phyloP scores from a whole-genome alignment of 2,888 invertebrate genomes.

The Mystacides longicornis region DNA sequence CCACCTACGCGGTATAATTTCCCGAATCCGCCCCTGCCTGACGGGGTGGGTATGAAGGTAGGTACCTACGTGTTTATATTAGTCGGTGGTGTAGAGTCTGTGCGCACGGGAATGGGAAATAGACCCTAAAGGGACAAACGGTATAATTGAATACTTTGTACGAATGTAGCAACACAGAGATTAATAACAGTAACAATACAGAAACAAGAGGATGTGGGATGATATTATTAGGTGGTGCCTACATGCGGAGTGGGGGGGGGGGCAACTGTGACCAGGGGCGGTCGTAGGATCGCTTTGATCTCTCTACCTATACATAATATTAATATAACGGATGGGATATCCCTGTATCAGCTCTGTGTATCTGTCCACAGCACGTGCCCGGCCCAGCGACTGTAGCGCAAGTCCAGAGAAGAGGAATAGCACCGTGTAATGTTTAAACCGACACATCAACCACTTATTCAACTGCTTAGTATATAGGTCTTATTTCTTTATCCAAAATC shows the following conservation, averaged over 20 bases:
- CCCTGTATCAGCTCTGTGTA: background rate
- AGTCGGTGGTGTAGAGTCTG: no score
- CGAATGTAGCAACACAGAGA: background rate
- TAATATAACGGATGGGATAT: no score
- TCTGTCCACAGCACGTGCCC: background rate
- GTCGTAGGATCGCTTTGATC: background rate
- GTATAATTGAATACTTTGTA: conserved; percentile 2
- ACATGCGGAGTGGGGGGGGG: background rate
- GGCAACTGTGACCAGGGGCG: background rate
- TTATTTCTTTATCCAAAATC: no score
- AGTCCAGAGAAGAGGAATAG: no score
- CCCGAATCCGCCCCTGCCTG: background rate
- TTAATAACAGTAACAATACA: background rate
- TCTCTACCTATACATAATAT: no score
- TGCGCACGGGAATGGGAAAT: no score
- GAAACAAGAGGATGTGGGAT: background rate
- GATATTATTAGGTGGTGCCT: conserved; percentile 27
- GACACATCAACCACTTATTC: no score
- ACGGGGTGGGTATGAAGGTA: background rate
- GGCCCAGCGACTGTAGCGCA: no score
- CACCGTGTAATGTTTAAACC: no score
- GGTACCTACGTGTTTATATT: no score
- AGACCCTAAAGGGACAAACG: background rate
- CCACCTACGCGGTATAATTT: no score
- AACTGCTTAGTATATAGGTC: no score